Evolutionary conservation across 2,888 invertebrate species (phyloP).

Genomic region (Diadegma fenestrale): DNA sequence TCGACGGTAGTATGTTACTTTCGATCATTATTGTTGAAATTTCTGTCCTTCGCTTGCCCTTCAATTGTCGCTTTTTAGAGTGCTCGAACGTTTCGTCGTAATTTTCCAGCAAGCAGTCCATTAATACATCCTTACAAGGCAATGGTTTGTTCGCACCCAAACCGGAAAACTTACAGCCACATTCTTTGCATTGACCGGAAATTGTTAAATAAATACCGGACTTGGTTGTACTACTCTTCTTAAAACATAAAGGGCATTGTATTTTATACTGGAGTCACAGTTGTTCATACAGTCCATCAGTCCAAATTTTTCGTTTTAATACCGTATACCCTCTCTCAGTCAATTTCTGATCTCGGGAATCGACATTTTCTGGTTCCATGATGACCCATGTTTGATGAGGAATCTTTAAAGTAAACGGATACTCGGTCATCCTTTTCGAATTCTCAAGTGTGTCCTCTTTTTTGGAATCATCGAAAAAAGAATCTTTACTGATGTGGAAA

Average conservation of each 20-base stretch:
- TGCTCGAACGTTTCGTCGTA: conserved; percentile 58
- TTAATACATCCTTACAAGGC: conserved; percentile 36
- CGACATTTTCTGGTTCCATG: conserved; percentile 39
- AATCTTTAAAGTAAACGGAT: conserved; percentile 45
- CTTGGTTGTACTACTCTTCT: conserved; percentile 1
- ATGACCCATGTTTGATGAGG: conserved; percentile 43
- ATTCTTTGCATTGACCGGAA: conserved; percentile 24
- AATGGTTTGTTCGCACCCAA: conserved; percentile 28
- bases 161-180: conserved; percentile 26
- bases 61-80: conserved; percentile 61
- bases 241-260: conserved; percentile 36
- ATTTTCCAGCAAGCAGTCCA: conserved; percentile 64
- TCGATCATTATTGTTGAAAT: conserved; percentile 52
- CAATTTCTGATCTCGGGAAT: conserved; percentile 33
- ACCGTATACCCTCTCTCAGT: conserved; percentile 44
- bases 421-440: conserved; percentile 16
- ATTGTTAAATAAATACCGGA: conserved; percentile 16
- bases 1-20: conserved; percentile 57
- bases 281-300: conserved; percentile 32
- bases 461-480: conserved; percentile 48
- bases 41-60: conserved; percentile 58
- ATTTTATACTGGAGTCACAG: conserved; percentile 34
- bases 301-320: conserved; percentile 51
- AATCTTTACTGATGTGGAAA: conserved; percentile 26
- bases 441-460: conserved; percentile 30